Evolutionary conservation across 2,113 vertebrate genomes (phyloP).

Genomic region (Origma solitaria): DNA sequence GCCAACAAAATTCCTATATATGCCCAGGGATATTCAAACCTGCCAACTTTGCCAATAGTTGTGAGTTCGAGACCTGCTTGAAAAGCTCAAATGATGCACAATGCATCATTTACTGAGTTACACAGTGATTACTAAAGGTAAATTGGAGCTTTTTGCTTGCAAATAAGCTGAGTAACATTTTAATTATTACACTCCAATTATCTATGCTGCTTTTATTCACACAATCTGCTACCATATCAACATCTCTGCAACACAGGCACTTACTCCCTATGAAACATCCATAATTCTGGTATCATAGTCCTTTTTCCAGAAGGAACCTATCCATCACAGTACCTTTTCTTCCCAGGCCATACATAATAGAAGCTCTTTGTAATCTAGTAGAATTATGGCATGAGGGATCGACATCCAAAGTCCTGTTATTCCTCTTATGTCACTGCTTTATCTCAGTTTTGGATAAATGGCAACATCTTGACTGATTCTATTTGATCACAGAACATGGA

Average conservation of each 20-base stretch:
- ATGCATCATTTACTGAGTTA: neutral
- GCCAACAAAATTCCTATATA: neutral
- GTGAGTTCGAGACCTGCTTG: neutral
- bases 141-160: neutral
- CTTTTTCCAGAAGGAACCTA: neutral
- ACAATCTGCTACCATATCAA: neutral
- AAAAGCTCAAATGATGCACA: neutral
- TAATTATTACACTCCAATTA: neutral
- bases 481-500: neutral
- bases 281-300: neutral
- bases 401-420: neutral
- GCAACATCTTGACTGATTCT: neutral
- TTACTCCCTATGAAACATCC: neutral
- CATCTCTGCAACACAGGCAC: neutral
- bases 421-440: neutral
- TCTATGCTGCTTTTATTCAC: neutral
- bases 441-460: conserved; percentile 6
- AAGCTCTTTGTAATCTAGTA: neutral
- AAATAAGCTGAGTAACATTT: neutral
- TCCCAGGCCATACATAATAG: neutral
- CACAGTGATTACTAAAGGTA: neutral
- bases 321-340: neutral
- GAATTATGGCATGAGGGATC: neutral
- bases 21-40: neutral
- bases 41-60: neutral